Base-by-base conservation (phyloP, 1,140 invertebrate species). In the Drosophila teissieri region DNA sequence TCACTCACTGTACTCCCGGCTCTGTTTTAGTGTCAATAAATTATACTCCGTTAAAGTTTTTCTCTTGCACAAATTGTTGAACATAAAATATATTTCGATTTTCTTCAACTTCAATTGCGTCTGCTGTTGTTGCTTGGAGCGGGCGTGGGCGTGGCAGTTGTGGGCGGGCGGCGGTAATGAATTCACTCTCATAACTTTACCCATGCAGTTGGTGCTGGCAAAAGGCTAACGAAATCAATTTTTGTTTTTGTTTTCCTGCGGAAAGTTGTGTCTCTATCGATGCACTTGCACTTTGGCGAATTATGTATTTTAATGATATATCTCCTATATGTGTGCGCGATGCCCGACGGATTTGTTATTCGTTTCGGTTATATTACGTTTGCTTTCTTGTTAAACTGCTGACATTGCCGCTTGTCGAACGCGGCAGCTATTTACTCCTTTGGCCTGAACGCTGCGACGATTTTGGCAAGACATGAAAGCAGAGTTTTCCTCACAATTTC, bases 131-230 rank as follows among this genome's bases (percentile, higher is more conserved):
- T 67, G 73, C 72, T 91, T 65, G 45, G 45, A 55, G 60, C 52
- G 58, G 53, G 67, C 40, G 83, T 80, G 68, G 83, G 69, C 77
- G 83, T 85, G 80, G 75, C 75, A 69, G 65, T 80, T 78, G 63
- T 76, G 51, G 53, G 48, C 65, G 69, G 83, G 83, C 70, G 83
- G 83, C 45, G 83, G 83, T 37, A 76, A 55, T 67, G 72, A 83
- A 78, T 82, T 79, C 64, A 77, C 83, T 91, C 79, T 91, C 90
- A 91, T 91, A 91, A 91, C 90, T 91, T 82, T 90, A 80, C 83
- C 90, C 90, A 91, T 91, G 49, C 90, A 91, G 44, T 78, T 69
- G 56, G 57, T 68, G 65, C 44, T 70, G 44, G 36, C 51, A 55
- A 53, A 72, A 52, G 37, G 51, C 58, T 69, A 83, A 64, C 64